Percentiles rank a stretch among this genome's conserved stretches.
These are phyloP conservation scores for Anastrepha obliqua DNA, from an alignment of 1,140 invertebrate species.

Conservation along the genomic window DNA sequence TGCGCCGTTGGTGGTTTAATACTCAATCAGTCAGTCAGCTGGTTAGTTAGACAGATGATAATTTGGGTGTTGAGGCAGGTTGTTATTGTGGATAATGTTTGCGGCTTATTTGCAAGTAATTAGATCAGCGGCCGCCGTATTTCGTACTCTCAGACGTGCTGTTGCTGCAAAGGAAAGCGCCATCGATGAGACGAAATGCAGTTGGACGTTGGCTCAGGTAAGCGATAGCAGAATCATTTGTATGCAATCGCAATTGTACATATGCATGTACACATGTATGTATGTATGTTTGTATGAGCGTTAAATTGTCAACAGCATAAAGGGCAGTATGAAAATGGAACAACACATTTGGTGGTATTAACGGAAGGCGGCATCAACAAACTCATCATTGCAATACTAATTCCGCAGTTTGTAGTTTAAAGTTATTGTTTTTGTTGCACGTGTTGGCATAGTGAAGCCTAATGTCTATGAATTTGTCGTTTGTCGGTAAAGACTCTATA, in stretches of 20 bases:
- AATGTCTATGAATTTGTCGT: neutral
- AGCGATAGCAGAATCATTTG: neutral
- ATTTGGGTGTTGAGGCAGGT: neutral
- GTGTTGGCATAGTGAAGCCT: neutral
- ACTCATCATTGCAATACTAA: neutral
- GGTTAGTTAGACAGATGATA: neutral
- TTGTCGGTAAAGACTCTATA: neutral
- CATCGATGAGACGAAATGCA: neutral
- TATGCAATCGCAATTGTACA: neutral
- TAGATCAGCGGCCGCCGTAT: neutral
- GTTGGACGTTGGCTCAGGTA: neutral
- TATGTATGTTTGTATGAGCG: neutral
- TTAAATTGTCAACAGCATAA: neutral
- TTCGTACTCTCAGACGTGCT: neutral
- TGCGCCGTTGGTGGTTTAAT: neutral
- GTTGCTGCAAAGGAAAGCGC: too few species aligned
- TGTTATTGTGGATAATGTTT: neutral
- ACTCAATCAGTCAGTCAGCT: neutral
- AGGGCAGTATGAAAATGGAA: neutral
- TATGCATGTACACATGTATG: neutral
- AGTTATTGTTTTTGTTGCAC: neutral
- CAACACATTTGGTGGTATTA: neutral
- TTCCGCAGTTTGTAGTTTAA: neutral
- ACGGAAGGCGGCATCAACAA: neutral
- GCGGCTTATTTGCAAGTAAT: slow-evolving; percentile 46